Percentiles rank a stretch among this genome's conserved stretches.
phyloP scores from a whole-genome alignment of 1,140 invertebrate genomes.

The Zophobas morio region DNA sequence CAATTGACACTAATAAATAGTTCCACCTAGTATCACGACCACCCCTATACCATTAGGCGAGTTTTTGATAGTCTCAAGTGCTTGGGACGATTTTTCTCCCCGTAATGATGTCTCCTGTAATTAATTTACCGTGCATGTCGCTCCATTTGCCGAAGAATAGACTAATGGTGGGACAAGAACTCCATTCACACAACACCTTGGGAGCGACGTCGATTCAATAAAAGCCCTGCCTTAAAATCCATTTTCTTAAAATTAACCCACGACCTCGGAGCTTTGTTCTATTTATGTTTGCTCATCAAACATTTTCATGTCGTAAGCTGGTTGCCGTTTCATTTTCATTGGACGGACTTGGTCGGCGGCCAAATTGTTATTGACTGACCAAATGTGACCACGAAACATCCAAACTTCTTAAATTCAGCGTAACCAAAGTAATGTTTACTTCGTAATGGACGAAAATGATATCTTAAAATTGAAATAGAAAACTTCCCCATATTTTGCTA shows the following conservation, averaged over 20 bases:
- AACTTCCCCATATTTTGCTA: conserved; percentile 9
- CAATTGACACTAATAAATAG: conserved; percentile 21
- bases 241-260: conserved; percentile 36
- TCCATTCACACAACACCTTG: conserved; percentile 14
- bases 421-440: conserved; percentile 32
- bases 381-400: conserved; percentile 28
- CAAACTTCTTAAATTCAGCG: conserved; percentile 25
- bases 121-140: conserved; percentile 33
- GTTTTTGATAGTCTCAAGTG: conserved; percentile 39
- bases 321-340: background rate
- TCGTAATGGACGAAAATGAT: conserved; percentile 24
- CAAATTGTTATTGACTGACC: conserved; percentile 34
- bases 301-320: conserved; percentile 15
- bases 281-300: conserved; percentile 33
- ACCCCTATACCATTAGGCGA: conserved; percentile 20
- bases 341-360: conserved; percentile 25
- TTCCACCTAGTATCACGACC: conserved; percentile 10
- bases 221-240: conserved; percentile 28
- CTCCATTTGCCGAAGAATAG: conserved; percentile 36
- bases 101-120: conserved; percentile 36
- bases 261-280: conserved; percentile 22
- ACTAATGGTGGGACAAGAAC: conserved; percentile 36
- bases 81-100: conserved; percentile 33
- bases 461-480: conserved; percentile 24
- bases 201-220: conserved; percentile 30